Conservation (phyloP, 2,797 vertebrate species). For the Urocyon cinereoargenteus region DNA sequence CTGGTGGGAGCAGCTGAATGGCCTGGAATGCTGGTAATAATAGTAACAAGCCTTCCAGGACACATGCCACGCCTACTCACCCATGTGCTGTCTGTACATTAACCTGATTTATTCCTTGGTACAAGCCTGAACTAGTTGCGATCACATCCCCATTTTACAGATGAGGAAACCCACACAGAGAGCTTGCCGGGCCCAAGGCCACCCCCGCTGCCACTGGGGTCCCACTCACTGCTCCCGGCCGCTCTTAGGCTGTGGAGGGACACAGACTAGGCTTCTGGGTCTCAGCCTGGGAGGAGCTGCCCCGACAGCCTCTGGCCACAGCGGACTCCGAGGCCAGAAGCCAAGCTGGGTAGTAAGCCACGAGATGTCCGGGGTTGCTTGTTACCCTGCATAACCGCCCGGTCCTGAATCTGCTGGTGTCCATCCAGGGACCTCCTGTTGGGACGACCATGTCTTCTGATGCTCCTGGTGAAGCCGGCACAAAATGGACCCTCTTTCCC, state of each 20-base stretch:
- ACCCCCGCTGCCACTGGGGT: neutral
- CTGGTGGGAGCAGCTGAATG: neutral
- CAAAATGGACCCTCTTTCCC: neutral
- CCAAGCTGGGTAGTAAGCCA: neutral
- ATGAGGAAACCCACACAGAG: neutral
- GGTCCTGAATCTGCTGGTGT: fast-evolving
- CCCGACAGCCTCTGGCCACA: fast-evolving
- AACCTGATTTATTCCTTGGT: neutral
- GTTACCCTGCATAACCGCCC: neutral
- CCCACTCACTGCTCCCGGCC: neutral
- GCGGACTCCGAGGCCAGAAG: neutral
- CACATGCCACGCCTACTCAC: fast-evolving
- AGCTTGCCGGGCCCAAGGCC: neutral
- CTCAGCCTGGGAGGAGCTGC: too few relatives aligned
- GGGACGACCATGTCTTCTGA: fast-evolving
- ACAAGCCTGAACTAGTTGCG: neutral
- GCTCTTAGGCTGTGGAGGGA: neutral
- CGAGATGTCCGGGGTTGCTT: fast-evolving
- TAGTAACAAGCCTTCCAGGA: neutral
- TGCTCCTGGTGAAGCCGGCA: neutral
- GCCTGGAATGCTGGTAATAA: fast-evolving
- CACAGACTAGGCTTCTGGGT: neutral
- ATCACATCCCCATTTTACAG: too few relatives aligned
- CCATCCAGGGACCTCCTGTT: neutral
- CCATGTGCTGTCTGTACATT: fast-evolving